phyloP scores from a whole-genome alignment of 2,888 invertebrate species.

The Caenorhabditis macrosperma region DNA sequence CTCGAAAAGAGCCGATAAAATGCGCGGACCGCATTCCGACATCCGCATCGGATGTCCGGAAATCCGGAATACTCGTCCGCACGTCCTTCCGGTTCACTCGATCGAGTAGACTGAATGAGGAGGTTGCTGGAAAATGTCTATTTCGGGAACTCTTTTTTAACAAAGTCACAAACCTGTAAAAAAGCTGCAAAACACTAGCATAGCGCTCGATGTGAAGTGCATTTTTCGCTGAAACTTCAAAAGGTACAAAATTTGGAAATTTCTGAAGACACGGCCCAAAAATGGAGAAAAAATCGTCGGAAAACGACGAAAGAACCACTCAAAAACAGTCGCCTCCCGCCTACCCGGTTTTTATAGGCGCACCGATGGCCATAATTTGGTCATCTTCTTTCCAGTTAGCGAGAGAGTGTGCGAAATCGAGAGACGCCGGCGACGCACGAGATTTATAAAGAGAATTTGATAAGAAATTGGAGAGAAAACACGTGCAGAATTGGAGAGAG shows the following conservation, averaged over 20 bases:
- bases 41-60: conserved; percentile 51
- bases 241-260: background rate
- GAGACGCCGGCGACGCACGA: too few relatives aligned
- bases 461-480: background rate
- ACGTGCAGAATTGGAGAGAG: conserved; percentile 22
- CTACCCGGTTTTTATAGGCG: too few relatives aligned
- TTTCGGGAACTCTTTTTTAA: background rate
- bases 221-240: background rate
- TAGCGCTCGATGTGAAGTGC: background rate
- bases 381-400: too few relatives aligned
- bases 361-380: too few relatives aligned
- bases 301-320: too few relatives aligned
- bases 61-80: conserved; percentile 47
- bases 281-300: too few relatives aligned
- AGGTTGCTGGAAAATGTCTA: conserved; percentile 13
- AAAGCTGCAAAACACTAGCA: background rate
- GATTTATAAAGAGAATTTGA: conserved; percentile 27
- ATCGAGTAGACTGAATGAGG: conserved; percentile 47
- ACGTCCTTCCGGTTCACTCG: conserved; percentile 41
- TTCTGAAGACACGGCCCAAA: too few relatives aligned
- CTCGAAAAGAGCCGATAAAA: conserved; percentile 50
- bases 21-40: conserved; percentile 58
- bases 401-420: too few relatives aligned
- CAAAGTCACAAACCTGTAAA: background rate
- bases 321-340: too few relatives aligned